Evolutionary conservation across 2,797 vertebrate genomes (phyloP), one percentile per base, ranked within the genome.

Genomic region (Silurus lanzhouensis): DNA sequence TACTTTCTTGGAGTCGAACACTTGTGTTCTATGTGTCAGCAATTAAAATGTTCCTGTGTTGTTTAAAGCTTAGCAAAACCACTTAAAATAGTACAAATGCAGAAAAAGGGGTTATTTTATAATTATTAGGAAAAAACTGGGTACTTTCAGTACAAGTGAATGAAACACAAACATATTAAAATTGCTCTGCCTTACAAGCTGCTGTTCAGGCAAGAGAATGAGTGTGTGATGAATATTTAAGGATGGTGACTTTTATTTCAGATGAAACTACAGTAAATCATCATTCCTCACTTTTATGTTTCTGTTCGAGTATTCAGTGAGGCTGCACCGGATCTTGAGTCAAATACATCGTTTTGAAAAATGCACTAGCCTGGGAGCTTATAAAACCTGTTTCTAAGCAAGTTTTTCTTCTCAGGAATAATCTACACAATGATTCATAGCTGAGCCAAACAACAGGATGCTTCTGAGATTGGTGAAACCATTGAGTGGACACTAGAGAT

Each of bases 201-300:
- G 67, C n/a, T 74, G 52, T 64, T 38, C 20, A 64, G 44, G 8
- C 68, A 44, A 5, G n/a, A 64, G 19, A 44, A 20, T 20, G 19
- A 38, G 31, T n/a, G 9, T 75, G 15, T 82, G 61, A 67, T 85
- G 58, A 82, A 77, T 60, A 76, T 46, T 75, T 67, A 75, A 67
- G 79, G 14, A 52, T 17, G 46, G 19, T 67, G 60, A 71, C 27
- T 57, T 25, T 38, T 77, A 60, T 60, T 77, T 77, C 60, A 57
- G 75, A 55, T 38, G 57, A 72, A 85, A 80, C 38, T 31, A 80
- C 38, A 38, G 38, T 38, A 38, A 63, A 80, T 52, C 5, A 38
- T 44, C 20, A 52, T 57, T 57, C 22, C 25, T 13, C 48, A 55
- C 66, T 57, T 85, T 85, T 66, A 57, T 57, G 67, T 20, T 58